Percentiles rank a stretch among this genome's conserved stretches.
These are phyloP conservation scores for Chlorops oryzae DNA, from an alignment of 1,140 invertebrate species.

Conservation along the genomic window DNA sequence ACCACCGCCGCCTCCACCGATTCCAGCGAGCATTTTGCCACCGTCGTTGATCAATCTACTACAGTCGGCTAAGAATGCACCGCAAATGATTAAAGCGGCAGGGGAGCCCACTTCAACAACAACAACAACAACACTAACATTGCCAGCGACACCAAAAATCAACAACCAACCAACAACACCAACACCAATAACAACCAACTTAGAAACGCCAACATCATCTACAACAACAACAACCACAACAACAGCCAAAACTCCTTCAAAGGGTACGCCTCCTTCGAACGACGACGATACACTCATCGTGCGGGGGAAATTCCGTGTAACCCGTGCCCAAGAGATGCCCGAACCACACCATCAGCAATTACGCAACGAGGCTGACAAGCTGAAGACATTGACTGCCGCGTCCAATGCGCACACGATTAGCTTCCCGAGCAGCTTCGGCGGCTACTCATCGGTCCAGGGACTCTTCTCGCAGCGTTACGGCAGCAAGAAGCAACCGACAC, in stretches of 20 bases:
- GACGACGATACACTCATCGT: slow-evolving; percentile 24
- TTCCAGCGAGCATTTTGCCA: slow-evolving; percentile 40
- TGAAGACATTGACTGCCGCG: slow-evolving; percentile 37
- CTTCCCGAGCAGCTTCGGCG: slow-evolving; percentile 54
- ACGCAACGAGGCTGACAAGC: slow-evolving; percentile 47
- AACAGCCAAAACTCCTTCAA: slow-evolving; percentile 14
- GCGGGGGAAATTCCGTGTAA: slow-evolving; percentile 42
- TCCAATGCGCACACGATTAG: slow-evolving; percentile 59
- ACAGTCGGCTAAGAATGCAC: slow-evolving; percentile 18
- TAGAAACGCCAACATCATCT: slow-evolving; percentile 7
- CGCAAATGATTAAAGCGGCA: slow-evolving; percentile 6
- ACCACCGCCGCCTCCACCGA: slow-evolving; percentile 20
- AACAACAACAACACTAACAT: slow-evolving; percentile 2
- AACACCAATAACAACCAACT: neutral
- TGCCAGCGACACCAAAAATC: neutral
- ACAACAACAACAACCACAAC: neutral
- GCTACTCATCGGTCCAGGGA: slow-evolving; percentile 52
- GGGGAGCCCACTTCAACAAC: neutral
- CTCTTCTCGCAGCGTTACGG: slow-evolving; percentile 44
- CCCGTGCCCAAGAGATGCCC: slow-evolving; percentile 49
- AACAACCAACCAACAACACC: slow-evolving; percentile 5
- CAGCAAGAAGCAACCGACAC: slow-evolving; percentile 27
- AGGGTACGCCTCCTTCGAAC: no score
- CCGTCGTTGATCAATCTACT: slow-evolving; percentile 36
- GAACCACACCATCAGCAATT: slow-evolving; percentile 52